Base-by-base conservation (phyloP, 92 coral and sea anemone species). In the Porites evermanni region DNA sequence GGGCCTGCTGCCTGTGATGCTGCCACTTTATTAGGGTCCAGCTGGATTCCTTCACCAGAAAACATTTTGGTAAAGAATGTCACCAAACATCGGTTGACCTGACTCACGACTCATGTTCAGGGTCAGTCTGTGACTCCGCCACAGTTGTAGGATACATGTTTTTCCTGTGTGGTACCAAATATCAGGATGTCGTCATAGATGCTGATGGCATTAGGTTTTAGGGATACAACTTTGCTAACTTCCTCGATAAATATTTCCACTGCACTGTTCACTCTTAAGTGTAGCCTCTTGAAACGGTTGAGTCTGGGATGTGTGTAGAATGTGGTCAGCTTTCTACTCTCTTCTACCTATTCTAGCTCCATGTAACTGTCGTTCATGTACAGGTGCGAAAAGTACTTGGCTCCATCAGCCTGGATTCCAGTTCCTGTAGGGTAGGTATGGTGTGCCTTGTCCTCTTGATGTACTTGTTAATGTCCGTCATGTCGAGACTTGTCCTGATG, bases 331-430 rank as follows among this genome's bases (percentile, higher is more conserved):
- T 79, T 50, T 12, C 84, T 66, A 74, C 84, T 65, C 47, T 79
- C 74, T 4, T 66, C 71, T 29, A 26, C 60, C 19, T 74, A 63
- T 19, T 69, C 66, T 6, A 66, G 56, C 61, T 88, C 74, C 38
- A 29, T 77, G 72, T 89, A 89, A 0, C 93, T 79, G 20, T 87
- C 77, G 23, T 90, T 87, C 91, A 87, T 90, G 86, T 87, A 88
- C 20, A 90, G 54, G 29, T 80, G 75, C 7, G 65, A 78, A 70
- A 90, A 90, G 67, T 29, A 73, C 44, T 79, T 86, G 50, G 90
- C 87, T 5, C 88, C 93, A 69, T 80, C 86, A 86, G 80, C 38
- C 85, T 85, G 11, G 79, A 63, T 68, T 75, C 81, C 53, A 83
- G 61, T 64, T 88, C 91, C 44, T 79, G 70, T 13, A 24, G 1